Evolutionary conservation across 92 coral and sea anemone species (phyloP).

Genomic region (Heliopora coerulea): DNA sequence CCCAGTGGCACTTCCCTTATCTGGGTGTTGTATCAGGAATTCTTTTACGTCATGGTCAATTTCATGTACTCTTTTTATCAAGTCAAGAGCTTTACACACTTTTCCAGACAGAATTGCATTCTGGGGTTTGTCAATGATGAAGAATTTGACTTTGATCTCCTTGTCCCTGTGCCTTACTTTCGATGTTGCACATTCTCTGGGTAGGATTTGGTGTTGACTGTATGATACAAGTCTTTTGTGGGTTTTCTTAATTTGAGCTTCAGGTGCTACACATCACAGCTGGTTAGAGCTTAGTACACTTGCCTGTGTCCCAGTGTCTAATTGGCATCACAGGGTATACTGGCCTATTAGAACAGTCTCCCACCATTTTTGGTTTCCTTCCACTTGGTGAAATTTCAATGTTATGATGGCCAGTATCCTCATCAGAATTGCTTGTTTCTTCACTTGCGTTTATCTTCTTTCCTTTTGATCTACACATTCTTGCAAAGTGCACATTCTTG

Average conservation of each 20-base stretch:
- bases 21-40: slow-evolving; percentile 53
- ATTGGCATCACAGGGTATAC: slow-evolving; percentile 43
- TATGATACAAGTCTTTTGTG: slow-evolving; percentile 51
- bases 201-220: slow-evolving; percentile 53
- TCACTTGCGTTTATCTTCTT: slow-evolving; percentile 13
- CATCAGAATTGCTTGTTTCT: slow-evolving; percentile 5
- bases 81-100: slow-evolving; percentile 56
- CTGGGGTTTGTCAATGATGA: slow-evolving; percentile 49
- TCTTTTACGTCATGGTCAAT: slow-evolving; percentile 39
- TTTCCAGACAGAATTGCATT: slow-evolving; percentile 55
- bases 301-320: slow-evolving; percentile 52
- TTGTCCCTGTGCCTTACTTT: slow-evolving; percentile 43
- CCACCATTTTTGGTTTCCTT: slow-evolving; percentile 42
- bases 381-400: slow-evolving; percentile 14
- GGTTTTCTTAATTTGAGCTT: slow-evolving; percentile 54
- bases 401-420: slow-evolving; percentile 24
- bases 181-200: slow-evolving; percentile 41
- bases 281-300: slow-evolving; percentile 49
- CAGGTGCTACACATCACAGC: slow-evolving; percentile 48
- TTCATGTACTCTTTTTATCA: slow-evolving; percentile 51
- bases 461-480: slow-evolving; percentile 3
- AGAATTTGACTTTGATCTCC: slow-evolving; percentile 44
- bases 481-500: slow-evolving; percentile 49
- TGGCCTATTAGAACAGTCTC: slow-evolving; percentile 46
- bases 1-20: slow-evolving; percentile 45